These are phyloP conservation scores for Oceanodroma tethys DNA, from an alignment of 2,113 vertebrate genomes.

Conservation along the genomic window DNA sequence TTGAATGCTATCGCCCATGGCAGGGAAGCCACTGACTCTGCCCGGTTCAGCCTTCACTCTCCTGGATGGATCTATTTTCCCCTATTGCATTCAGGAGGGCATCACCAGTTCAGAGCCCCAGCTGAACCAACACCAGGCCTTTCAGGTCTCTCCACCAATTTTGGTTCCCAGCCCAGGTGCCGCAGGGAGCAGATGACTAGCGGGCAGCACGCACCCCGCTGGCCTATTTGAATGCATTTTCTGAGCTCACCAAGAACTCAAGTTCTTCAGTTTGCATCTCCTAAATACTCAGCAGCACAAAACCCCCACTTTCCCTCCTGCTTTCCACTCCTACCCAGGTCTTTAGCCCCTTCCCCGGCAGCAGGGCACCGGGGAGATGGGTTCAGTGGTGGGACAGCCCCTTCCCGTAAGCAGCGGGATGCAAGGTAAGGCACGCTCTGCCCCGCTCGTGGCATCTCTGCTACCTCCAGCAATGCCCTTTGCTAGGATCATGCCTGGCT, in stretches of 20 bases:
- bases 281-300: background rate
- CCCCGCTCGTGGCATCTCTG: rapidly evolving
- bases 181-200: rapidly evolving
- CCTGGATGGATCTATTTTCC: background rate
- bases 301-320: background rate
- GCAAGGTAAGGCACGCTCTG: rapidly evolving
- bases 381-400: background rate
- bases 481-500: background rate
- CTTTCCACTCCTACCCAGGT: background rate
- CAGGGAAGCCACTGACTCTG: background rate
- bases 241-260: background rate
- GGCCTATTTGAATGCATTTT: background rate
- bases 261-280: background rate
- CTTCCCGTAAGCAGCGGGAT: rapidly evolving
- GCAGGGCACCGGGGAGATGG: background rate
- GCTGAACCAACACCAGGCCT: background rate
- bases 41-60: background rate
- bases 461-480: background rate
- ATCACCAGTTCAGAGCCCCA: background rate
- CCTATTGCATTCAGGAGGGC: background rate
- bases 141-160: background rate
- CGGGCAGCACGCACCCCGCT: background rate
- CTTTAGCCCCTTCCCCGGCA: background rate
- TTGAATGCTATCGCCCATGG: rapidly evolving
- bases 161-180: background rate